These are phyloP conservation scores for Mesocricetus auratus DNA, from an alignment of 2,113 vertebrate genomes.

Conservation along the genomic window DNA sequence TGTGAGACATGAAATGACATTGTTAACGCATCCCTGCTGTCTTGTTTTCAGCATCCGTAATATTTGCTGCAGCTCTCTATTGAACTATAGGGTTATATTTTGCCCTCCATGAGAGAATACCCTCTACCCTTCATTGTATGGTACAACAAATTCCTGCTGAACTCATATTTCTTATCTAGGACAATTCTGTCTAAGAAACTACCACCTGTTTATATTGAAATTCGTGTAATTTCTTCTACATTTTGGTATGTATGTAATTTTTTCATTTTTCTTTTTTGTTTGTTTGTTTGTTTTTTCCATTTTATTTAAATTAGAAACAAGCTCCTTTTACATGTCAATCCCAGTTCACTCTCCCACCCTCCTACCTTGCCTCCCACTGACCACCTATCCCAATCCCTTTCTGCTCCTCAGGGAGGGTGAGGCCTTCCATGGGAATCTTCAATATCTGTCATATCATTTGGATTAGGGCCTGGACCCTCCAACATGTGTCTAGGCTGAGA, in stretches of 20 bases:
- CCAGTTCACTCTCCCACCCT: too few relatives aligned
- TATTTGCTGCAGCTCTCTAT: not conserved
- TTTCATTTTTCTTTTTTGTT: too few relatives aligned
- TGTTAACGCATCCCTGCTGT: not conserved
- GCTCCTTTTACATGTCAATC: too few relatives aligned
- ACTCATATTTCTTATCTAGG: not conserved
- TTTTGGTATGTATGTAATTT: not conserved
- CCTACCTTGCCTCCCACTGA: too few relatives aligned
- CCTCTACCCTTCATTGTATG: not conserved
- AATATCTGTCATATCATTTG: too few relatives aligned
- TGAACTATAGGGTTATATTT: not conserved
- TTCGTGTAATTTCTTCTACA: not conserved
- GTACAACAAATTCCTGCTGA: not conserved
- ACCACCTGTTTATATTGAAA: not conserved
- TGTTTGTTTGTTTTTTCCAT: too few relatives aligned
- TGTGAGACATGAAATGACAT: not conserved
- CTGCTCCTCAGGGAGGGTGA: too few relatives aligned
- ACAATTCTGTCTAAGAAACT: not conserved
- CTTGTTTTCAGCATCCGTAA: not conserved
- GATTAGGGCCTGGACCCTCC: too few relatives aligned
- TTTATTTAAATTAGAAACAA: too few relatives aligned
- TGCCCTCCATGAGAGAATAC: not conserved
- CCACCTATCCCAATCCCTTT: too few relatives aligned
- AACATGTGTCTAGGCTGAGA: too few relatives aligned
- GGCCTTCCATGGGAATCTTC: too few relatives aligned